phyloP scores from a whole-genome alignment of 2,888 invertebrate species.

The Mythimna loreyi region DNA sequence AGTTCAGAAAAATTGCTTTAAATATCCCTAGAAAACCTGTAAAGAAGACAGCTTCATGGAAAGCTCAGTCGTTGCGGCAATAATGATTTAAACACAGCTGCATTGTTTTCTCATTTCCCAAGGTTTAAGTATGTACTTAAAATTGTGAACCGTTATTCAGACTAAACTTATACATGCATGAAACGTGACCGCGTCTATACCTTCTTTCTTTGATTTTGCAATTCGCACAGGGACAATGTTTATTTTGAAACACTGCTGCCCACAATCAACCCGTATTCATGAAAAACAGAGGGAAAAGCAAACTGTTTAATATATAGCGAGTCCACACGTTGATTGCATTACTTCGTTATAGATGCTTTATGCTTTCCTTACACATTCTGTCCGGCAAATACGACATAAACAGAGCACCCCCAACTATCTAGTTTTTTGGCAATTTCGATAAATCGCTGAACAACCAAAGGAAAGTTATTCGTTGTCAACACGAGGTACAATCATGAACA shows the following conservation, averaged over 20 bases:
- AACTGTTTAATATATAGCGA: conserved; percentile 6
- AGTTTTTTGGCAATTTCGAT: conserved; percentile 58
- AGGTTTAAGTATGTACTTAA: no score
- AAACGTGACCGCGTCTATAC: neutral
- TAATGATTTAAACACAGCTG: neutral
- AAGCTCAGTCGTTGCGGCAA: neutral
- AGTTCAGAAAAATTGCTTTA: neutral
- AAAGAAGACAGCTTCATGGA: neutral
- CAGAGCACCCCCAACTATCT: conserved; percentile 7
- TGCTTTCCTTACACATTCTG: conserved; percentile 15
- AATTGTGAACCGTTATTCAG: neutral
- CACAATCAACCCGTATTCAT: conserved; percentile 26
- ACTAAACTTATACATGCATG: neutral
- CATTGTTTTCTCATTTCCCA: neutral
- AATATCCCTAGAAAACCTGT: neutral
- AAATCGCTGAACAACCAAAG: conserved; percentile 54
- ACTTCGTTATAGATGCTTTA: conserved; percentile 24
- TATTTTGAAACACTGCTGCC: conserved; percentile 21
- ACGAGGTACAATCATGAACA: conserved; percentile 58
- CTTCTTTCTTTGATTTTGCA: neutral
- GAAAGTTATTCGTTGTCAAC: conserved; percentile 63
- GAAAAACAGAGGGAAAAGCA: conserved; percentile 22
- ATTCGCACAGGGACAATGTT: conserved; percentile 10
- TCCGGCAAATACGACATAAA: conserved; percentile 32
- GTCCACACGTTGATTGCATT: conserved; percentile 30